phyloP scores from a whole-genome alignment of 1,140 invertebrate species.

The Euura saliciscinereae region DNA sequence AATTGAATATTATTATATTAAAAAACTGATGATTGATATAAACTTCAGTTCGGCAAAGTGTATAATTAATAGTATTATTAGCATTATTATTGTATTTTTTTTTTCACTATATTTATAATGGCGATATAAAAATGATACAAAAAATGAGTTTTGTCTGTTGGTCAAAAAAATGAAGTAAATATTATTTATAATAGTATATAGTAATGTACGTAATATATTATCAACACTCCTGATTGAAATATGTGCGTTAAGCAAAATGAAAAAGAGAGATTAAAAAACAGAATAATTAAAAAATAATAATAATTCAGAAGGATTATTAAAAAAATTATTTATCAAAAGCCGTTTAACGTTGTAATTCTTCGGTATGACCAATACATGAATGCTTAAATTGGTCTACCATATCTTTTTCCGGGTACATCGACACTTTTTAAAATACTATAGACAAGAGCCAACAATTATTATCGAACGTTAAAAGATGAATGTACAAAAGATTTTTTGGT shows the following conservation, averaged over 20 bases:
- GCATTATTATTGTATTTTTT: neutral
- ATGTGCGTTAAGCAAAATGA: neutral
- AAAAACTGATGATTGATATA: no score
- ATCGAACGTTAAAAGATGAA: neutral
- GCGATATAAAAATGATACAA: constrained; percentile 7
- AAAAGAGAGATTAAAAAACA: neutral
- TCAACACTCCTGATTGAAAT: constrained; percentile 7
- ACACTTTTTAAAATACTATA: constrained; percentile 4
- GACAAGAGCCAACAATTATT: constrained; percentile 4
- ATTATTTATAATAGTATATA: no score
- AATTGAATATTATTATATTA: no score
- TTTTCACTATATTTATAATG: neutral
- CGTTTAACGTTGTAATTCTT: no score
- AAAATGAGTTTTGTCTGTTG: constrained; percentile 7
- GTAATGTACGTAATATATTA: neutral
- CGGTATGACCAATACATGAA: no score
- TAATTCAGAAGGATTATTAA: no score
- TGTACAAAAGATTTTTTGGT: neutral
- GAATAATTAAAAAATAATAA: neutral
- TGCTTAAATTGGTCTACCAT: constrained; percentile 1
- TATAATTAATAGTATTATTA: neutral
- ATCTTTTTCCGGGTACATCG: neutral
- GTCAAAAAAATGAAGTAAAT: constrained; percentile 2
- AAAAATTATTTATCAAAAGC: neutral
- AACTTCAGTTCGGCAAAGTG: neutral